phyloP scores from a whole-genome alignment of 2,888 invertebrate genomes.

The Nymphalis polychloros region DNA sequence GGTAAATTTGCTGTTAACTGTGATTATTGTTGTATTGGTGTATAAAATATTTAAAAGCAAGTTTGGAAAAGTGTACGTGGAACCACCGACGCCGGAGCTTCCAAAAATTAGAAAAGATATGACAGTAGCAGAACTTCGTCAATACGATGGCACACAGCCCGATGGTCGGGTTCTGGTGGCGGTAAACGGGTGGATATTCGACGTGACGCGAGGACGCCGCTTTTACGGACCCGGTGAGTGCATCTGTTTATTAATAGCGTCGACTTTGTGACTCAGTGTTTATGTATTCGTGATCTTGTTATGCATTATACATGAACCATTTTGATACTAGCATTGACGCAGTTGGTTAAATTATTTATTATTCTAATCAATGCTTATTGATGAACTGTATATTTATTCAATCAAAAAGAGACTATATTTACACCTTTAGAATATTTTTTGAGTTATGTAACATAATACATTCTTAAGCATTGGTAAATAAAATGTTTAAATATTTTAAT shows the following conservation, averaged over 20 bases:
- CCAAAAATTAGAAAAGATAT: conserved; percentile 95
- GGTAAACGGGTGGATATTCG: conserved; percentile 97
- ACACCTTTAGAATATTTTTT: no score
- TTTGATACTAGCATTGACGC: conserved; percentile 16
- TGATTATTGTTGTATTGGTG: conserved; percentile 83
- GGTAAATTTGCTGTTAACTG: conserved; percentile 84
- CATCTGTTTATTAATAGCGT: conserved; percentile 68
- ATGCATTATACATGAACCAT: conserved; percentile 42
- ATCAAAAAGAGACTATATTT: no score
- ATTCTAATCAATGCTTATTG: not conserved
- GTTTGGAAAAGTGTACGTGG: conserved; percentile 55
- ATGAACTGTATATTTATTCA: not conserved
- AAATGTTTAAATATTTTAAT: not conserved
- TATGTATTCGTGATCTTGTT: conserved; percentile 41
- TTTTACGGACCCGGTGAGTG: conserved; percentile 96
- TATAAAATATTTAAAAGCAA: conserved; percentile 84
- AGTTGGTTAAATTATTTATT: conserved; percentile 2
- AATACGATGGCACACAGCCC: conserved; percentile 91
- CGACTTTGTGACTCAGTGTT: conserved; percentile 51
- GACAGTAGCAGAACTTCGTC: conserved; percentile 91
- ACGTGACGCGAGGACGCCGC: conserved; percentile 93
- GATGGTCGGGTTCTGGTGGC: conserved; percentile 95
- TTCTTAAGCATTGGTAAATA: no score
- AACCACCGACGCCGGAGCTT: conserved; percentile 67
- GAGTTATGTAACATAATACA: no score